Evolutionary conservation across 2,888 invertebrate genomes (phyloP), one percentile per base, ranked within the genome.

Genomic region (Dysmachus trigonus): DNA sequence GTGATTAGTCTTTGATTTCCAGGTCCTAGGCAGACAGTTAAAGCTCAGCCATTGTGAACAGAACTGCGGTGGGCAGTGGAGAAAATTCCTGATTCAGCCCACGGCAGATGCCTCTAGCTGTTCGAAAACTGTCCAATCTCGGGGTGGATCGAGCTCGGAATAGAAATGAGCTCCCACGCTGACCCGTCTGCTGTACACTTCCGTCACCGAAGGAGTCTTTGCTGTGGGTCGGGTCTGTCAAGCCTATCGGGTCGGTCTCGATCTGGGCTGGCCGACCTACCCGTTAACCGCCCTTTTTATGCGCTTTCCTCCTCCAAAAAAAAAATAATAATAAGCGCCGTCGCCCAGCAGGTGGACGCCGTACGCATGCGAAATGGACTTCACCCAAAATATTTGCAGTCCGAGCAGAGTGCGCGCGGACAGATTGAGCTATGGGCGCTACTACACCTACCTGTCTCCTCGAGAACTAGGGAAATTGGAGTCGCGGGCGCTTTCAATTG

Each of bases 201-300:
- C 41, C 47, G 47, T 8, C n/a, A n/a, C 62, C 62, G 27, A 13
- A 27, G 62, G 27, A 62, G 62, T 62, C 62, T 47, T 47, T 13
- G 6, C 30, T 72, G 72, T 6, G 31, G 15, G 5, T 31, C 31
- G 72, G 31, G 62, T 77, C 18, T 18, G 27, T 77, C 18, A 8
- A 13, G 5, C 22, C n/a, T n/a, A 41, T 41, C 47, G 2, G 2
- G 2, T 41, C 38, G 22, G 76, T 3, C 41, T 18, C 22, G 8
- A 10, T 30, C 10, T 31, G 81, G 18, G n/a, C 8, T 33, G 47
- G 51, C 22, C 53, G 62, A 33, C 47, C 51, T 30, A 18, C 1
- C 83, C 83, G 83, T 72, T 83, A 83, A 1, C 38, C 72, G 83
- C 83, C 83, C 83, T 83, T 83, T 72, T 83, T 83, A 83, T 72